These are phyloP conservation scores for Amphiprion clarkii DNA, from an alignment of 2,797 vertebrate genomes.

Conservation along the genomic window DNA sequence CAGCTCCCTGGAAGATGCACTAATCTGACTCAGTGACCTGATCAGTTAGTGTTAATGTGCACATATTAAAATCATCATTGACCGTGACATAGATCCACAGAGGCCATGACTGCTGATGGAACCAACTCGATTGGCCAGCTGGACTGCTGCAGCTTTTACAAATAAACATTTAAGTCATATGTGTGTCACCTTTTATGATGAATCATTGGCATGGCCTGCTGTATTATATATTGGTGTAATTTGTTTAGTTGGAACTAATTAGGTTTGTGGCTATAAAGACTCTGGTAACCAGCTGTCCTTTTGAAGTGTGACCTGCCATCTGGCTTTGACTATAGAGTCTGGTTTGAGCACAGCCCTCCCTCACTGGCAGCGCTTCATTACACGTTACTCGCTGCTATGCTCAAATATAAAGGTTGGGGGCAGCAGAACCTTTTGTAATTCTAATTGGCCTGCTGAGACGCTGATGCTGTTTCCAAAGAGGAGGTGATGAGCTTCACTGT, in stretches of 20 bases:
- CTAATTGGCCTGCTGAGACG: slow-evolving; percentile 54
- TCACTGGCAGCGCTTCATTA: slow-evolving; percentile 46
- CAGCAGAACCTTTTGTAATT: slow-evolving; percentile 79
- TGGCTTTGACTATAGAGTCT: slow-evolving; percentile 69
- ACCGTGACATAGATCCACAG: slow-evolving; percentile 2
- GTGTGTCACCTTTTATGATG: slow-evolving; percentile 45
- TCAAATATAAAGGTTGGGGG: slow-evolving; percentile 77
- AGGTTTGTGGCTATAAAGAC: slow-evolving; percentile 61
- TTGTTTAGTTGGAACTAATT: slow-evolving; percentile 72
- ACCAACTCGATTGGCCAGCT: neutral
- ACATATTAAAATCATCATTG: slow-evolving; percentile 14
- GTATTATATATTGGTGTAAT: slow-evolving; percentile 42
- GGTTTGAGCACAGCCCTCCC: slow-evolving; percentile 37
- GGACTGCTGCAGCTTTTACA: slow-evolving; percentile 27
- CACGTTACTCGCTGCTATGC: slow-evolving; percentile 66
- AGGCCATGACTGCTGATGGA: neutral
- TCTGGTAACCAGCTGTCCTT: slow-evolving; percentile 78
- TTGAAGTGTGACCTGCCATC: slow-evolving; percentile 77
- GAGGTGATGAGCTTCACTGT: slow-evolving; percentile 12
- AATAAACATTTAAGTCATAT: slow-evolving; percentile 33
- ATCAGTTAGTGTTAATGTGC: slow-evolving; percentile 4
- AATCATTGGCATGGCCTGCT: slow-evolving; percentile 39
- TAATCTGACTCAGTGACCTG: slow-evolving; percentile 24
- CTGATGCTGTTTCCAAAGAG: slow-evolving; percentile 41
- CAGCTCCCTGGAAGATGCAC: slow-evolving; percentile 37